Percentiles rank a stretch among this genome's conserved stretches.
Conservation (phyloP, 2,888 invertebrate species). For the Hirtodrosophila cameraria region DNA sequence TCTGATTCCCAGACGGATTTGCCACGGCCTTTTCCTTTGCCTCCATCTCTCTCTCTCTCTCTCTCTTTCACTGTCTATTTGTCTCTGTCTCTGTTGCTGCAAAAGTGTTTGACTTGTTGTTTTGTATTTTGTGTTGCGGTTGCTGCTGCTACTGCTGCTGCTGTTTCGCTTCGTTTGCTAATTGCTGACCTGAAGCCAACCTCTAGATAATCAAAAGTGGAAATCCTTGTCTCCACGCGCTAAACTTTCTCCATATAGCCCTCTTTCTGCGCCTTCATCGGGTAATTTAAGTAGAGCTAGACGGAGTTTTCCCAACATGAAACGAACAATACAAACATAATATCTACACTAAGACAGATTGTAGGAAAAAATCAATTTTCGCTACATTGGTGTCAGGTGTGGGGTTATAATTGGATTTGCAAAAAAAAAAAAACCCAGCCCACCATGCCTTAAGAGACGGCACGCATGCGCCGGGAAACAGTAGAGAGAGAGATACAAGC, state of each 20-base stretch:
- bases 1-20: slow-evolving; percentile 72
- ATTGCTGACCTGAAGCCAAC: slow-evolving; percentile 65
- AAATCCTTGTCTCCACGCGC: slow-evolving; percentile 57
- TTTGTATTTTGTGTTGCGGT: slow-evolving; percentile 19
- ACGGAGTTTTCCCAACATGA: too few relatives aligned
- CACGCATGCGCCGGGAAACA: too few relatives aligned
- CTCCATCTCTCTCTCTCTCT: neutral
- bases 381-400: too few relatives aligned
- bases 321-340: too few relatives aligned
- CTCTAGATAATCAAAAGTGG: slow-evolving; percentile 65
- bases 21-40: slow-evolving; percentile 15
- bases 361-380: too few relatives aligned
- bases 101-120: slow-evolving; percentile 55
- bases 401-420: too few relatives aligned
- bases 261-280: neutral
- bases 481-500: too few relatives aligned
- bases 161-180: slow-evolving; percentile 50
- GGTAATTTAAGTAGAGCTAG: too few relatives aligned
- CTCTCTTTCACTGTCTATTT: neutral
- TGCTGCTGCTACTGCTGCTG: slow-evolving; percentile 22
- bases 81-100: slow-evolving; percentile 3
- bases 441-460: too few relatives aligned
- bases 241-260: slow-evolving; percentile 26
- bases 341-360: too few relatives aligned
- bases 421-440: too few relatives aligned